These are phyloP conservation scores for Pithys albifrons DNA, from an alignment of 2,113 vertebrate species.

Conservation along the genomic window DNA sequence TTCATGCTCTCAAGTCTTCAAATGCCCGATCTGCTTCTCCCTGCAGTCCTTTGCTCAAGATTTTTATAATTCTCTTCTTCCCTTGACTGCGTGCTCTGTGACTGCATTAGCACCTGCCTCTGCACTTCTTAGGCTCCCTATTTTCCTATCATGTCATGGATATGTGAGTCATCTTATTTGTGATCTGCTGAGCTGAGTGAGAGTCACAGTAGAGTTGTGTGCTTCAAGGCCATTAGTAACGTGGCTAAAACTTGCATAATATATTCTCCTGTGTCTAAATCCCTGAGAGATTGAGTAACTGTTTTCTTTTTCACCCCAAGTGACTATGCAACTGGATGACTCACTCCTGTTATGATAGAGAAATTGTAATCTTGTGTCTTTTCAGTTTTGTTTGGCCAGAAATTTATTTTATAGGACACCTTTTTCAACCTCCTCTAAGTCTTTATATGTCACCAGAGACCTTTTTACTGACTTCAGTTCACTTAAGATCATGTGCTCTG, in stretches of 20 bases:
- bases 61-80: not conserved
- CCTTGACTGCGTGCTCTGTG: not conserved
- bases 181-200: conserved; percentile 51
- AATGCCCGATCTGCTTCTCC: not conserved
- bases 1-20: not conserved
- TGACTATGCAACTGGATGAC: conserved; percentile 46
- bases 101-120: conserved; percentile 64
- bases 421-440: conserved; percentile 19
- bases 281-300: conserved; percentile 62
- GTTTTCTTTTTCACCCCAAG: conserved; percentile 58
- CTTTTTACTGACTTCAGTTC: conserved; percentile 2
- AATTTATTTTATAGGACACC: conserved; percentile 33
- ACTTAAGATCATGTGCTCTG: not conserved
- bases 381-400: conserved; percentile 34
- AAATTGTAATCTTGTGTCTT: conserved; percentile 22
- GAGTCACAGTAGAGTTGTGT: conserved; percentile 57
- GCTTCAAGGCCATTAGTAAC: conserved; percentile 60
- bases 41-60: not conserved
- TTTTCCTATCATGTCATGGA: conserved; percentile 50
- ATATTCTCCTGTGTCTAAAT: conserved; percentile 58
- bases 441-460: conserved; percentile 11
- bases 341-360: conserved; percentile 45
- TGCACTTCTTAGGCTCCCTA: conserved; percentile 30
- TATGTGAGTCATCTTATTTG: conserved; percentile 63
- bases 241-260: conserved; percentile 62